These are phyloP conservation scores for Lochmaea crataegi DNA, from an alignment of 2,888 invertebrate species.

Conservation along the genomic window DNA sequence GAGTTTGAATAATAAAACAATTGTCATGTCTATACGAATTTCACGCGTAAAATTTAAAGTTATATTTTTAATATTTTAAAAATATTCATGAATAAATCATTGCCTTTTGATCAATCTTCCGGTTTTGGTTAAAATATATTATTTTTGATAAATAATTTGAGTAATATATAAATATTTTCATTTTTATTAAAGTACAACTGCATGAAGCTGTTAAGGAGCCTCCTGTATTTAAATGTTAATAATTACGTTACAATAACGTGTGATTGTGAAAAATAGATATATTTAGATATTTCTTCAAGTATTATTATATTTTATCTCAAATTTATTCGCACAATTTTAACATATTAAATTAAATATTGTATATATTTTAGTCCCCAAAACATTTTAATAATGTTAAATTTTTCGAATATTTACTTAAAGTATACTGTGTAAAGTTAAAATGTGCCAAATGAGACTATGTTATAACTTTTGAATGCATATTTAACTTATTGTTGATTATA, in stretches of 20 bases:
- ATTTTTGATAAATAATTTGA: background rate
- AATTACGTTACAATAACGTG: slow-evolving; percentile 38
- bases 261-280: slow-evolving; percentile 33
- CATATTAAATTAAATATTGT: slow-evolving; percentile 18
- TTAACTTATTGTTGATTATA: slow-evolving; percentile 55
- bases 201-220: slow-evolving; percentile 2
- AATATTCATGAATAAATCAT: too few relatives aligned
- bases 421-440: slow-evolving; percentile 36
- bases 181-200: slow-evolving; percentile 17
- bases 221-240: slow-evolving; percentile 19
- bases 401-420: slow-evolving; percentile 32
- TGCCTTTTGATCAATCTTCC: too few relatives aligned
- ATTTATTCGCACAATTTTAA: slow-evolving; percentile 26
- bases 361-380: slow-evolving; percentile 25
- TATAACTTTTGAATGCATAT: slow-evolving; percentile 44
- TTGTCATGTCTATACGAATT: too few relatives aligned
- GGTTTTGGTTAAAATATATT: background rate
- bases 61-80: too few relatives aligned
- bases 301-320: slow-evolving; percentile 25
- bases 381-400: slow-evolving; percentile 27
- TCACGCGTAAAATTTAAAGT: too few relatives aligned
- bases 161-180: background rate
- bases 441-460: slow-evolving; percentile 49
- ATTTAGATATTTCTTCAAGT: slow-evolving; percentile 20
- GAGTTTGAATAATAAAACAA: too few relatives aligned